phyloP scores from a whole-genome alignment of 1,140 invertebrate genomes.

The Sycobia sp. region DNA sequence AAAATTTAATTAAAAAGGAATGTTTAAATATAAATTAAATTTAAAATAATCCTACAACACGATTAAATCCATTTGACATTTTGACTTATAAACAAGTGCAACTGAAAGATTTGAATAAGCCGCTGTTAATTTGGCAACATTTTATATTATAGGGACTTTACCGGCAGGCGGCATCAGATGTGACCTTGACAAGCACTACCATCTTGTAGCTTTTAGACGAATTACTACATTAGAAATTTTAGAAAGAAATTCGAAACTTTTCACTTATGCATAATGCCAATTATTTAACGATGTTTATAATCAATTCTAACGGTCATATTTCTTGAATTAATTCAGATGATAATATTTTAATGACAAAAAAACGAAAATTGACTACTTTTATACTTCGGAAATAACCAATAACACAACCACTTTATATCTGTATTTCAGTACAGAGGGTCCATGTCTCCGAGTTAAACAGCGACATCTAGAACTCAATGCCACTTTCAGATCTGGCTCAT shows the following conservation, averaged over 20 bases:
- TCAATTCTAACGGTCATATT: background rate
- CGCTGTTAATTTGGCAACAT: slow-evolving; percentile 7
- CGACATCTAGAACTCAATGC: slow-evolving; percentile 10
- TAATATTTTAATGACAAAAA: slow-evolving; percentile 2
- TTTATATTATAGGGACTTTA: slow-evolving; percentile 9
- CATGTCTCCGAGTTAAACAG: too few species aligned
- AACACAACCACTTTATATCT: slow-evolving; percentile 25
- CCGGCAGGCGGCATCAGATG: background rate
- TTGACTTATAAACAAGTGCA: slow-evolving; percentile 18
- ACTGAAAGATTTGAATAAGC: slow-evolving; percentile 23
- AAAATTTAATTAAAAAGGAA: background rate
- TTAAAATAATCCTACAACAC: slow-evolving; percentile 17
- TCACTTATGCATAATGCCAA: background rate
- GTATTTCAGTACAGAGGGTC: too few species aligned
- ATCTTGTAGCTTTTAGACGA: slow-evolving; percentile 11
- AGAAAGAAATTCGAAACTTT: slow-evolving; percentile 32
- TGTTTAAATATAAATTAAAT: background rate
- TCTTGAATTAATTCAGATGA: background rate
- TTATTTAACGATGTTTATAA: background rate
- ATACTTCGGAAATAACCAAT: slow-evolving; percentile 4
- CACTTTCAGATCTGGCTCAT: slow-evolving; percentile 8
- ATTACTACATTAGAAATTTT: slow-evolving; percentile 2
- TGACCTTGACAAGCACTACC: slow-evolving; percentile 26
- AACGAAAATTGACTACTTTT: slow-evolving; percentile 1
- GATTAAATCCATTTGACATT: slow-evolving; percentile 15